Evolutionary conservation across 2,888 invertebrate genomes (phyloP).

Genomic region (Malacosoma neustria): DNA sequence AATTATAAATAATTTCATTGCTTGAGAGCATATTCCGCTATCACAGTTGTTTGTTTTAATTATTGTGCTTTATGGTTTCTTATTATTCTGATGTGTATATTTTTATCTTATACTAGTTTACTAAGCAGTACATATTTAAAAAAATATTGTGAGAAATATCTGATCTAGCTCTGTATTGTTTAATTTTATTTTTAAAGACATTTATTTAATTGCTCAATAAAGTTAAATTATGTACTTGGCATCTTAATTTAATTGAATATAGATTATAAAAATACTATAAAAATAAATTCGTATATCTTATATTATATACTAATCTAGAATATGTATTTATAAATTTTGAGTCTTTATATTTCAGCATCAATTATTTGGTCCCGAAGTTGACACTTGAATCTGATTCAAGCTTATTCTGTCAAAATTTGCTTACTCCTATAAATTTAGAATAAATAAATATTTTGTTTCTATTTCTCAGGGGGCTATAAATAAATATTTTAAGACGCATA

Average conservation of each 20-base stretch:
- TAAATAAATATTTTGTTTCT: no score
- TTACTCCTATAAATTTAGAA: no score
- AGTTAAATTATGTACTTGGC: no score
- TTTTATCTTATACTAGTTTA: constrained; percentile 16
- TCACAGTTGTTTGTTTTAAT: constrained; percentile 49
- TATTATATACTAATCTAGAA: no score
- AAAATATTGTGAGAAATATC: no score
- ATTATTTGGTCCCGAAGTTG: no score
- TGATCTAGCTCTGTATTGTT: constrained; percentile 2
- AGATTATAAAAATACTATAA: neutral
- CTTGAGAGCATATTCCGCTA: constrained; percentile 45
- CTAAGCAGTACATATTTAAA: no score
- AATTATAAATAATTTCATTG: constrained; percentile 24
- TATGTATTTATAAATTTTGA: no score
- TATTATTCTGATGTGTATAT: constrained; percentile 28
- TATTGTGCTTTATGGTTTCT: constrained; percentile 44
- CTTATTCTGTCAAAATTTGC: no score
- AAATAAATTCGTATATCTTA: neutral
- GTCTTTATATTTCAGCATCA: no score
- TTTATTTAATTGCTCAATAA: constrained; percentile 2
- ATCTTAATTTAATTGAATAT: neutral
- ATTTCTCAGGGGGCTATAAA: no score
- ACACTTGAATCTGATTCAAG: no score
- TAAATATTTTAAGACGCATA: constrained; percentile 61
- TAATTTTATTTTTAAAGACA: constrained; percentile 1